A percentile compares a stretch with the other conserved stretches of the same genome.
These are phyloP conservation scores for Ahaetulla prasina DNA, from an alignment of 2,113 vertebrate genomes.

Conservation along the genomic window DNA sequence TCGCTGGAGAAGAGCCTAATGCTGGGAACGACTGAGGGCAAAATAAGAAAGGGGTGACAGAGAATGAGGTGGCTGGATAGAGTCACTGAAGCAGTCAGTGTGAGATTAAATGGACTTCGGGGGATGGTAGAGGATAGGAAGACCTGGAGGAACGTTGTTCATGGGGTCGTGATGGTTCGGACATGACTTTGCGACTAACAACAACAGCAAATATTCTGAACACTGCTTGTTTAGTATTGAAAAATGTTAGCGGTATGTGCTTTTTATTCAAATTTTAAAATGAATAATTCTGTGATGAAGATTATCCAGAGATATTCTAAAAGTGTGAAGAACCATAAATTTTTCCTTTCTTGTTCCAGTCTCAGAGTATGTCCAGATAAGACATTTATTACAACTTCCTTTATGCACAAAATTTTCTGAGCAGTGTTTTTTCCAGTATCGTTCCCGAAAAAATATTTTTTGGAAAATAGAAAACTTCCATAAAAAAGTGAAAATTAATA, in stretches of 20 bases:
- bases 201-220: not conserved
- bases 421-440: not conserved
- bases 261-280: fast-evolving
- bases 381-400: not conserved
- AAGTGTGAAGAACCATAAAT: fast-evolving
- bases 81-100: no score
- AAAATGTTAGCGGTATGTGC: not conserved
- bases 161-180: no score
- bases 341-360: fast-evolving
- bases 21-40: no score
- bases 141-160: no score
- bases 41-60: no score
- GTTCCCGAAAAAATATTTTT: not conserved
- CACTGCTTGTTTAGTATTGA: not conserved
- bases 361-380: not conserved
- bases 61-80: no score
- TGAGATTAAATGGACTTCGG: no score
- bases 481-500: not conserved
- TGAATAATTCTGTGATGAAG: not conserved
- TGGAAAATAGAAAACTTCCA: not conserved
- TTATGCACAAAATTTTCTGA: not conserved
- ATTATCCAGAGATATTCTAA: not conserved
- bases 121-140: no score
- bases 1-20: no score
- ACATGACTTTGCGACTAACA: no score